Percentiles rank a stretch among this genome's conserved stretches.
Conservation (phyloP, 1,140 invertebrate species). For the Formica exsecta region DNA sequence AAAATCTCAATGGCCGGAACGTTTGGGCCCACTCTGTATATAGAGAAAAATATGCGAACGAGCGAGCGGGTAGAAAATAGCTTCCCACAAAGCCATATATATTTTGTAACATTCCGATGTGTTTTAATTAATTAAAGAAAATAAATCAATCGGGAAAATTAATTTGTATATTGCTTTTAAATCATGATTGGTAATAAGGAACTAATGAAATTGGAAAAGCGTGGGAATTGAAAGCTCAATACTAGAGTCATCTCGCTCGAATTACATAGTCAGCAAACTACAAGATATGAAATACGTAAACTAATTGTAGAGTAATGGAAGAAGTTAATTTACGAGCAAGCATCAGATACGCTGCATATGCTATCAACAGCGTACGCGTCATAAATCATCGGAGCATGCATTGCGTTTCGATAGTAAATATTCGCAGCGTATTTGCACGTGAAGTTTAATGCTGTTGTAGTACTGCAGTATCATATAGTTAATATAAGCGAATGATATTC, state of each 20-base stretch:
- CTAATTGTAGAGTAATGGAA: slow-evolving; percentile 2
- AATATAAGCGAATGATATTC: background rate
- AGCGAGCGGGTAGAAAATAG: background rate
- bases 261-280: background rate
- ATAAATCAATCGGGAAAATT: background rate
- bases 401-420: slow-evolving; percentile 23
- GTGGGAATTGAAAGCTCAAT: background rate
- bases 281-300: background rate
- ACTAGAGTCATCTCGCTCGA: no score
- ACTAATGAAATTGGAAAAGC: background rate
- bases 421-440: slow-evolving; percentile 21
- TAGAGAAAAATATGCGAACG: background rate
- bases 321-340: slow-evolving; percentile 47
- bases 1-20: no score
- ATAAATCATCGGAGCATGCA: slow-evolving; percentile 28
- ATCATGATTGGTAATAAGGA: background rate
- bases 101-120: background rate
- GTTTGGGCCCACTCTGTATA: background rate
- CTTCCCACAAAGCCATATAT: background rate
- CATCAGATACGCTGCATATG: slow-evolving; percentile 23
- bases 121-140: slow-evolving; percentile 30
- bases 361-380: slow-evolving; percentile 21
- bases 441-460: slow-evolving; percentile 1
- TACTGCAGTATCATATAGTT: background rate
- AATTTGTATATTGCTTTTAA: background rate